Conservation (phyloP, 2,113 vertebrate species). For the Pardalotus punctatus region DNA sequence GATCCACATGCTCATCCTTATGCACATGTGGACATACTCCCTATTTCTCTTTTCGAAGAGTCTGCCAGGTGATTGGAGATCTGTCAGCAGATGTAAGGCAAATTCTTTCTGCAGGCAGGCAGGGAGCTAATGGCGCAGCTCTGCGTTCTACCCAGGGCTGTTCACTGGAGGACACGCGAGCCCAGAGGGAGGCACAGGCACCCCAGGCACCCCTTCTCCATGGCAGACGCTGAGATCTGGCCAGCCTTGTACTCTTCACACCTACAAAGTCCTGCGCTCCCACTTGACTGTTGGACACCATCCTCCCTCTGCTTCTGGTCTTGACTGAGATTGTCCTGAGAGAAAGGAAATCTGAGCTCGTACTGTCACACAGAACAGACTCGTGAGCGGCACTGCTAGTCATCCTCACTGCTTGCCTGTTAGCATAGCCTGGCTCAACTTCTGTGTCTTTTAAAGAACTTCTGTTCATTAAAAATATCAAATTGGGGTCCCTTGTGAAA, state of each 20-base stretch:
- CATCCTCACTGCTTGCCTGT: neutral
- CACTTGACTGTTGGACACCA: neutral
- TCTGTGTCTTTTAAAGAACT: neutral
- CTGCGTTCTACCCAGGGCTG: neutral
- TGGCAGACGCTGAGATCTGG: neutral
- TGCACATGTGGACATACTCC: neutral
- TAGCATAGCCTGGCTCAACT: neutral
- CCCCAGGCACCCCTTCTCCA: neutral
- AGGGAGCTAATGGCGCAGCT: neutral
- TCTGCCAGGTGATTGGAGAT: neutral
- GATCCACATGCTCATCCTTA: rapidly evolving
- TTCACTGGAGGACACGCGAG: neutral
- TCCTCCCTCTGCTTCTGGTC: neutral
- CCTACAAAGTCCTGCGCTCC: neutral
- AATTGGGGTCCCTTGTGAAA: neutral
- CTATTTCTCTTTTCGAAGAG: neutral
- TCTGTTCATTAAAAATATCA: neutral
- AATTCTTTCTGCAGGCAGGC: neutral
- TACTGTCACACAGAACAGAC: neutral
- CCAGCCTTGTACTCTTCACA: neutral
- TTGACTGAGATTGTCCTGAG: neutral
- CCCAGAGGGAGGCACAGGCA: neutral
- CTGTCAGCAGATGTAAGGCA: neutral
- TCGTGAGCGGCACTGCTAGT: neutral
- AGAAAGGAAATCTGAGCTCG: neutral